Evolutionary conservation across 2,113 vertebrate genomes (phyloP).

Genomic region (Tyrannus savana): DNA sequence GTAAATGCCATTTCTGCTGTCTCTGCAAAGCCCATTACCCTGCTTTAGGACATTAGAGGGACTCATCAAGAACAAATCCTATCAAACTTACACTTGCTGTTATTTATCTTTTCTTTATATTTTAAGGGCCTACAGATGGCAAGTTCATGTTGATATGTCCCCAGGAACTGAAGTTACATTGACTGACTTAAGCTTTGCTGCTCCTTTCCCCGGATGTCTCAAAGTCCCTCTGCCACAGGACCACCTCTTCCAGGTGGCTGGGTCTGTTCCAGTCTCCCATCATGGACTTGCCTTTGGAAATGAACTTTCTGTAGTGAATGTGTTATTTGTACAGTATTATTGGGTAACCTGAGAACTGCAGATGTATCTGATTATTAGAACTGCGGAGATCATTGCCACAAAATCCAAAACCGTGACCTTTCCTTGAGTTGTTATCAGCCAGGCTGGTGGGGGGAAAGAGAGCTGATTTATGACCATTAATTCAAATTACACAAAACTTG

Average conservation of each 20-base stretch:
- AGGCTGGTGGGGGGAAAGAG: background rate
- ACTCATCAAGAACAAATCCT: background rate
- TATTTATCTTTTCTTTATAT: background rate
- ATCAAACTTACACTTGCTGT: background rate
- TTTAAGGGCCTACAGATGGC: background rate
- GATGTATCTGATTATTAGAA: conserved; percentile 28
- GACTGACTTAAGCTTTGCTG: background rate
- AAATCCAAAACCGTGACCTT: conserved; percentile 18
- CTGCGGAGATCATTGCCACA: conserved; percentile 18
- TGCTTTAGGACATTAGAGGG: background rate
- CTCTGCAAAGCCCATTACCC: background rate
- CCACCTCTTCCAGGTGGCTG: background rate
- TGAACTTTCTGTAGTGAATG: background rate
- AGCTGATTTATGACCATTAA: conserved; percentile 12
- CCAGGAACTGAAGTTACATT: background rate
- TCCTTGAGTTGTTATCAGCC: conserved; percentile 9
- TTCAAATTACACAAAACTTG: background rate
- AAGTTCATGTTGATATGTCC: background rate
- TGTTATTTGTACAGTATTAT: conserved; percentile 49
- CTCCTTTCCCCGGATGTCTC: background rate
- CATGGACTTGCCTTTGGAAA: background rate
- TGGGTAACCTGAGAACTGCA: background rate
- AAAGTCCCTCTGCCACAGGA: background rate
- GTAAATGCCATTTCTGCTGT: background rate
- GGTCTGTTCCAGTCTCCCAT: background rate